A percentile compares a stretch with the other conserved stretches of the same genome.
These are phyloP conservation scores for Alces alces DNA, from an alignment of 2,113 vertebrate genomes.

Conservation along the genomic window DNA sequence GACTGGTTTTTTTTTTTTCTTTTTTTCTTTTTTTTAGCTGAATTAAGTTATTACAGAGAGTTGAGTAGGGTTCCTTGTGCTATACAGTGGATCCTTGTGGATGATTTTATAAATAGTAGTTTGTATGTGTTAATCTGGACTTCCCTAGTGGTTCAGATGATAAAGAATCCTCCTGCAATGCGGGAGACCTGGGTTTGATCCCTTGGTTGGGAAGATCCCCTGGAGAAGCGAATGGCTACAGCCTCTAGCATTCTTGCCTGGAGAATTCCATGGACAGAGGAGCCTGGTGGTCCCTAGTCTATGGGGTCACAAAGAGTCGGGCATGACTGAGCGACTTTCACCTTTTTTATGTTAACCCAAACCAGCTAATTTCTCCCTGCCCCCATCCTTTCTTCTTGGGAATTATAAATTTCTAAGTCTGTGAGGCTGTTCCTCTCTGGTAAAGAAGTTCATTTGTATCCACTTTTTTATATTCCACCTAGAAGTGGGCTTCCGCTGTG, in stretches of 20 bases:
- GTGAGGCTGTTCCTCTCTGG: neutral
- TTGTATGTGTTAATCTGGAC: neutral
- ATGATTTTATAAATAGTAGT: neutral
- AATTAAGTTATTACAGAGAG: neutral
- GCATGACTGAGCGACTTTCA: neutral
- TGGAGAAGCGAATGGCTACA: neutral
- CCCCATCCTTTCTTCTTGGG: neutral
- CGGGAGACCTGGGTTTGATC: neutral
- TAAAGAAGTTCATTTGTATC: neutral
- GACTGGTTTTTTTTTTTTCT: neutral
- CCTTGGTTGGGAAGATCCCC: neutral
- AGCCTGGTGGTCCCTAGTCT: neutral
- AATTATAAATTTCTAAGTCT: neutral
- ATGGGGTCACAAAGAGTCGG: neutral
- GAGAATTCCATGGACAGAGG: neutral
- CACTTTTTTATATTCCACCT: neutral
- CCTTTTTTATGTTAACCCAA: neutral
- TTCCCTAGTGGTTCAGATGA: neutral
- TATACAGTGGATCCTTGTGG: neutral
- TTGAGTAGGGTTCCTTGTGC: neutral
- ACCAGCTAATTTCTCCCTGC: neutral
- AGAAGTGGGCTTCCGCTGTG: neutral
- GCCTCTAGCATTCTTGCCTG: neutral
- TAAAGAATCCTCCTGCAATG: neutral
- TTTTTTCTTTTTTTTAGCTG: accelerated